These are phyloP conservation scores for Hyphantria cunea DNA, from an alignment of 1,140 invertebrate species.

Conservation along the genomic window DNA sequence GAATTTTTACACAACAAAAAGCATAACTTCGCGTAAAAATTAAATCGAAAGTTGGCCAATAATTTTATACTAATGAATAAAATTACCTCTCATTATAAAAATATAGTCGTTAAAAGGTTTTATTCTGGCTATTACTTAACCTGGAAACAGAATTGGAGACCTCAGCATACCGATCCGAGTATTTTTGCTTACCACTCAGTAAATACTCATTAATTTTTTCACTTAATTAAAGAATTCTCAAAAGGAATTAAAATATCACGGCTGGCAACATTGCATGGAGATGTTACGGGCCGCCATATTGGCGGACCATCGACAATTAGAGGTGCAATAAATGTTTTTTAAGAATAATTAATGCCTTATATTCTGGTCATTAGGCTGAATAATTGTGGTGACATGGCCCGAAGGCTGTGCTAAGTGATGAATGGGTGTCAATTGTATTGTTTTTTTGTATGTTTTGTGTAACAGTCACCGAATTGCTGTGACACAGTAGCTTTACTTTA, in stretches of 20 bases:
- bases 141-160: background rate
- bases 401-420: slow-evolving; percentile 23
- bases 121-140: background rate
- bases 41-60: too few relatives aligned
- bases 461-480: background rate
- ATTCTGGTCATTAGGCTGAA: slow-evolving; percentile 32
- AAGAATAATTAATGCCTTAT: slow-evolving; percentile 32
- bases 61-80: too few relatives aligned
- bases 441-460: slow-evolving; percentile 1
- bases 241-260: slow-evolving; percentile 27
- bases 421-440: slow-evolving; percentile 14
- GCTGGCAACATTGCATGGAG: slow-evolving; percentile 14
- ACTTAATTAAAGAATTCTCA: slow-evolving; percentile 21
- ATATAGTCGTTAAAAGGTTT: too few relatives aligned
- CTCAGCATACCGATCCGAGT: background rate
- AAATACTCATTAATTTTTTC: slow-evolving; percentile 11
- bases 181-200: slow-evolving; percentile 6
- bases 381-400: slow-evolving; percentile 35
- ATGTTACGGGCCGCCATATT: slow-evolving; percentile 29
- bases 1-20: too few relatives aligned
- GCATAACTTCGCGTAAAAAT: too few relatives aligned
- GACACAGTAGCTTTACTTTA: background rate
- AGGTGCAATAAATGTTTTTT: slow-evolving; percentile 27
- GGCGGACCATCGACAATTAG: slow-evolving; percentile 30
- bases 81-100: too few relatives aligned